Conservation (phyloP, 2,113 vertebrate species). For the Platichthys flesus region DNA sequence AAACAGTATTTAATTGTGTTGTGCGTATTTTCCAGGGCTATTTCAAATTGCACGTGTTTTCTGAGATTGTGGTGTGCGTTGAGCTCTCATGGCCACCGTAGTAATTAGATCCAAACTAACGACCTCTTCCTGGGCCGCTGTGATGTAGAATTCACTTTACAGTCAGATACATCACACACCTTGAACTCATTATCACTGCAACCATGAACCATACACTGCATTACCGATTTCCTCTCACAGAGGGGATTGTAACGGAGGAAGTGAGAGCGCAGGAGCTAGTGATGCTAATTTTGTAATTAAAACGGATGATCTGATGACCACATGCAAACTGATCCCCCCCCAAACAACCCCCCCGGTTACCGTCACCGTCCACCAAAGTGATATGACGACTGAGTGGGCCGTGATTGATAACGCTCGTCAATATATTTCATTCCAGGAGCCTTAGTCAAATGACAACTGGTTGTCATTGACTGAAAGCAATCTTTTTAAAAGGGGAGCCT, state of each 20-base stretch:
- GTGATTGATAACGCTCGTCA: constrained; percentile 86
- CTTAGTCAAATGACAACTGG: constrained; percentile 89
- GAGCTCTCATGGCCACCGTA: neutral
- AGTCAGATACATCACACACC: constrained; percentile 10
- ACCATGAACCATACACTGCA: constrained; percentile 40
- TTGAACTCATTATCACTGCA: constrained; percentile 49
- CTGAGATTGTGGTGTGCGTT: neutral
- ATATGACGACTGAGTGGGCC: constrained; percentile 70
- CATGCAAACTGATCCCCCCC: constrained; percentile 65
- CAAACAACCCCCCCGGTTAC: neutral
- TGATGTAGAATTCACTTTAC: constrained; percentile 15
- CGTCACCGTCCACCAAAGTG: constrained; percentile 36
- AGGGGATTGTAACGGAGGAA: constrained; percentile 51
- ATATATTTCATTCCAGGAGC: constrained; percentile 86
- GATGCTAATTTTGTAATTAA: constrained; percentile 83
- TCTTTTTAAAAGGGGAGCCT: constrained; percentile 94
- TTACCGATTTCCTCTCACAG: constrained; percentile 58
- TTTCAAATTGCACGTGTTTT: neutral
- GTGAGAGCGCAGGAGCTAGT: constrained; percentile 50
- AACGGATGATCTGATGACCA: constrained; percentile 80
- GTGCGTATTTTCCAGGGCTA: too few relatives aligned
- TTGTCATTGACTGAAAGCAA: constrained; percentile 93
- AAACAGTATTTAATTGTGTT: too few relatives aligned
- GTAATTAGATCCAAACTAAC: constrained; percentile 12
- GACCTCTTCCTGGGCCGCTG: constrained; percentile 1